Evolutionary conservation across 2,113 vertebrate genomes (phyloP).

Genomic region (Ammodramus savannarum): DNA sequence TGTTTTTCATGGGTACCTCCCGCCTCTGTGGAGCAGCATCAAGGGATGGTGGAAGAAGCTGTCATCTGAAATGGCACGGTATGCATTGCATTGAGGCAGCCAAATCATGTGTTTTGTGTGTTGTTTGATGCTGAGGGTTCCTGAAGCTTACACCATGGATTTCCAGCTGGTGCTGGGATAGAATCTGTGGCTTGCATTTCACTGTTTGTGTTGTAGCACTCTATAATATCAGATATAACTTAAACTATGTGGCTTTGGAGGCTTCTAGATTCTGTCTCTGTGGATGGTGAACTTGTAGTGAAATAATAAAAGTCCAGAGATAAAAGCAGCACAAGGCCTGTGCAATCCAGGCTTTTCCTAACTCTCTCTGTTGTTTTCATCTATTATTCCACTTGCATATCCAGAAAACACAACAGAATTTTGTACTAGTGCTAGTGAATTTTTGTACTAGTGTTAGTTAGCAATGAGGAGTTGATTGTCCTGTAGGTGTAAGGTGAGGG

Average conservation of each 20-base stretch:
- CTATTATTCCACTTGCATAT: neutral
- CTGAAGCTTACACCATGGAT: neutral
- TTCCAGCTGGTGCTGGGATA: neutral
- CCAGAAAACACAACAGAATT: neutral
- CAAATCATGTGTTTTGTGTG: fast-evolving
- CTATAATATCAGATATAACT: neutral
- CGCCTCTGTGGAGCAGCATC: neutral
- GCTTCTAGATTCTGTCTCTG: neutral
- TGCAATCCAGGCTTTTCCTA: neutral
- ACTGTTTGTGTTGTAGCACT: neutral
- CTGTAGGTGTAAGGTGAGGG: neutral
- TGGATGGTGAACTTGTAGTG: neutral
- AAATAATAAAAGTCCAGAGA: neutral
- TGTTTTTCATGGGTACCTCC: neutral
- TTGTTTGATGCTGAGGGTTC: neutral
- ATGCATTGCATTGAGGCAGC: neutral
- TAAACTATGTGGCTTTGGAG: neutral
- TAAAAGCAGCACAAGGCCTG: neutral
- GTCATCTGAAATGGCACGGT: neutral
- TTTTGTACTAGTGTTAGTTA: neutral
- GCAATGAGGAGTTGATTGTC: neutral
- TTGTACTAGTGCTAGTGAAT: neutral
- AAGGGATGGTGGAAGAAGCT: neutral
- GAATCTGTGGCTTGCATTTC: neutral
- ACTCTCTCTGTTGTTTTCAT: neutral